These are phyloP conservation scores for Coelopa frigida DNA, from an alignment of 1,140 invertebrate species.

Conservation along the genomic window DNA sequence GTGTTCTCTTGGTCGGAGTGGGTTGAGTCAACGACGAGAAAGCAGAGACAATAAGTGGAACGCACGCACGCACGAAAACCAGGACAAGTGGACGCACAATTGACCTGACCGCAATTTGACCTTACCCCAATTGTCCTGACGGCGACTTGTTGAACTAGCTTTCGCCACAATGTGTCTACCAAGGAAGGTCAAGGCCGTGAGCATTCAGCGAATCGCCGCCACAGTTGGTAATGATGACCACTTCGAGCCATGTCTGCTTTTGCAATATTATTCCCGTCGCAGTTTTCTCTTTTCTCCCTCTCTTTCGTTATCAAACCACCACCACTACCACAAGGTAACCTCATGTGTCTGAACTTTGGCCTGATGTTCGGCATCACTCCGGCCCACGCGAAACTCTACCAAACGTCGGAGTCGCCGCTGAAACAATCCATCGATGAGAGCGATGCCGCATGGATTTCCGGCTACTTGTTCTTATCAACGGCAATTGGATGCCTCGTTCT, in stretches of 20 bases:
- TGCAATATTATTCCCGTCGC: not conserved
- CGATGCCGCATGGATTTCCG: constrained; percentile 22
- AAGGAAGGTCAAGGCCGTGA: constrained; percentile 20
- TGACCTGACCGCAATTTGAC: not conserved
- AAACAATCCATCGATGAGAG: constrained; percentile 17
- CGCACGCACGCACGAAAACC: not conserved
- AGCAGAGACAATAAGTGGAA: not conserved
- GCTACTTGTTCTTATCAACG: constrained; percentile 30
- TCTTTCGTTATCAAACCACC: not conserved
- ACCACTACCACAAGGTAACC: constrained; percentile 22
- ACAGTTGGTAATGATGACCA: constrained; percentile 20
- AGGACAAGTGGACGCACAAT: not conserved
- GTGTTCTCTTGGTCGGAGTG: not conserved
- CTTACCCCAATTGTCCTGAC: too few species aligned
- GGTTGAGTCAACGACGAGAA: not conserved
- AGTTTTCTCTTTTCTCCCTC: not conserved
- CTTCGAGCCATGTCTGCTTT: not conserved
- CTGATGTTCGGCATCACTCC: constrained; percentile 35
- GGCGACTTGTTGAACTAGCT: too few species aligned
- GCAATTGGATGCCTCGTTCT: constrained; percentile 24
- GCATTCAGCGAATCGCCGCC: constrained; percentile 28
- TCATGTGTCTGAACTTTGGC: constrained; percentile 36
- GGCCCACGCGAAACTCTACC: constrained; percentile 27
- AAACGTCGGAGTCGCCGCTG: constrained; percentile 20
- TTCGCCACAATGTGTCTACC: constrained; percentile 31